phyloP scores from a whole-genome alignment of 2,888 invertebrate species.

The Argynnis bischoffii region DNA sequence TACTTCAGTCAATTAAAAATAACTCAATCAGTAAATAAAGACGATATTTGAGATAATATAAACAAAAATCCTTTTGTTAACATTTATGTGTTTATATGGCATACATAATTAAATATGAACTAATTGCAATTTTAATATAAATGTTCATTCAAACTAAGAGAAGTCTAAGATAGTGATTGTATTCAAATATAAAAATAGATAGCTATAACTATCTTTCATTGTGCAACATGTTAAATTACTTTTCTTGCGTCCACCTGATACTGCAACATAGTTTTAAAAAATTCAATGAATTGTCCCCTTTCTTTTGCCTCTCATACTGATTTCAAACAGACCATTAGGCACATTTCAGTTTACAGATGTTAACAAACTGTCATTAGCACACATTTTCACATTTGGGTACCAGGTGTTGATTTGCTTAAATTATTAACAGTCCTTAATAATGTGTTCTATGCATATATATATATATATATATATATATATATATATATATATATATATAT shows the following conservation, averaged over 20 bases:
- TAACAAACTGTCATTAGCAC: neutral
- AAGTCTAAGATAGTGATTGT: neutral
- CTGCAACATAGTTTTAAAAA: neutral
- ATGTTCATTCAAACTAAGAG: neutral
- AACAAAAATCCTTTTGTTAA: neutral
- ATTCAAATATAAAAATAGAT: constrained; percentile 19
- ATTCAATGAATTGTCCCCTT: neutral
- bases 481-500: constrained; percentile 1
- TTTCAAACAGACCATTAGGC: neutral
- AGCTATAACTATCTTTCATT: constrained; percentile 12
- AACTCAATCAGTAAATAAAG: constrained; percentile 1
- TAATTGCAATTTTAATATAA: neutral
- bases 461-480: too few relatives aligned
- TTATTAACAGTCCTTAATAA: constrained; percentile 35
- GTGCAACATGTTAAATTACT: constrained; percentile 5
- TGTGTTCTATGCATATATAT: constrained; percentile 36
- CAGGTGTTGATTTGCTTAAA: constrained; percentile 30
- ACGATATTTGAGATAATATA: constrained; percentile 5
- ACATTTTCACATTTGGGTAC: constrained; percentile 2
- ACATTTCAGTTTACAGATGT: constrained; percentile 9
- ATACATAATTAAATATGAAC: neutral
- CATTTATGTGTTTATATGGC: constrained; percentile 9
- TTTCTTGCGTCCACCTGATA: constrained; percentile 1
- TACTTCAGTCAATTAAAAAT: constrained; percentile 29
- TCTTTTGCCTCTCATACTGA: constrained; percentile 10